Conservation (phyloP, 1,140 invertebrate species). For the Ridgeia piscesae region DNA sequence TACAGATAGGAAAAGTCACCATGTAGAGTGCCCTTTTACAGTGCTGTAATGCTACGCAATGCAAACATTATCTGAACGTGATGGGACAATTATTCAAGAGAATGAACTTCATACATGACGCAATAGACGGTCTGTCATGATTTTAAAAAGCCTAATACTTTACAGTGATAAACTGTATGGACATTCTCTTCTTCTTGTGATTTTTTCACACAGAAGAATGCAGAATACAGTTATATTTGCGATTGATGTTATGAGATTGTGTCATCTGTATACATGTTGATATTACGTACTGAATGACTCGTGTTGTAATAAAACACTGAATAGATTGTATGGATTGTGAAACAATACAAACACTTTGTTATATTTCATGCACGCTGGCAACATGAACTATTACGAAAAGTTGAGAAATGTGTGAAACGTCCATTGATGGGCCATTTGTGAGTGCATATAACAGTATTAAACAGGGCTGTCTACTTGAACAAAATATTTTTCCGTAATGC, state of each 20-base stretch:
- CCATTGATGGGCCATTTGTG: no score
- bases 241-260: no score
- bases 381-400: no score
- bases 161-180: not conserved
- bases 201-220: not conserved
- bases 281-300: not conserved
- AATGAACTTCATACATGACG: not conserved
- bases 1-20: not conserved
- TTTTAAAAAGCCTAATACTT: not conserved
- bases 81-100: not conserved
- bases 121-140: not conserved
- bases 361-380: no score
- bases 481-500: no score
- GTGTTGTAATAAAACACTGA: not conserved
- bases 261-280: no score
- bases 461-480: no score
- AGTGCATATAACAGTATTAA: no score
- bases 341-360: not conserved
- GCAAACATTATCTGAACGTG: not conserved
- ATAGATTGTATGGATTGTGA: no score
- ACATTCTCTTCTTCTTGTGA: not conserved
- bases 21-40: no score
- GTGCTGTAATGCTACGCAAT: not conserved
- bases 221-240: not conserved
- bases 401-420: no score